phyloP scores from a whole-genome alignment of 2,888 invertebrate genomes.

The Caradrina kadenii region DNA sequence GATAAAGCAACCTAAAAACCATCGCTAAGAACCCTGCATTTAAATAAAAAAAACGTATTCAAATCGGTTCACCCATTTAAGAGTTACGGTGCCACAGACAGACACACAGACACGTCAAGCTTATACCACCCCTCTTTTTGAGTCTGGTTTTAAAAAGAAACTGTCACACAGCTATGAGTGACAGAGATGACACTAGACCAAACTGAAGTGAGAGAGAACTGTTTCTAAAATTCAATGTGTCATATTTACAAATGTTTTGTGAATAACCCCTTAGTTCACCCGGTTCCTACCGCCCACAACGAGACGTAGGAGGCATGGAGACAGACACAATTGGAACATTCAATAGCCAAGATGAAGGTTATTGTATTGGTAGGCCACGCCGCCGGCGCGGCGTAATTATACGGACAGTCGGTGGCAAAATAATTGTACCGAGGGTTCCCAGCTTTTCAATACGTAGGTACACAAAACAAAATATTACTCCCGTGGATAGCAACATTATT shows the following conservation, averaged over 20 bases:
- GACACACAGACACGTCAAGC: too few relatives aligned
- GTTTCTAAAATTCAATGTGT: not conserved
- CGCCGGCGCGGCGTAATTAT: constrained; percentile 53
- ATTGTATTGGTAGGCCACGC: constrained; percentile 50
- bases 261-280: constrained; percentile 50
- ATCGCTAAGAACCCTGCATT: too few relatives aligned
- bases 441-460: constrained; percentile 28
- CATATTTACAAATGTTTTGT: constrained; percentile 14
- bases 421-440: constrained; percentile 18
- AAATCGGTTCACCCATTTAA: too few relatives aligned
- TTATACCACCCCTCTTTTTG: too few relatives aligned
- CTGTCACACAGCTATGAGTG: not conserved
- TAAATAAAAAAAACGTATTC: too few relatives aligned
- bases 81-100: too few relatives aligned
- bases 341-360: constrained; percentile 55
- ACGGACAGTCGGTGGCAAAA: constrained; percentile 36
- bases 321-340: constrained; percentile 55
- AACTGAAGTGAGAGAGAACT: too few relatives aligned
- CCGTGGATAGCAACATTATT: constrained; percentile 14
- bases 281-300: constrained; percentile 33
- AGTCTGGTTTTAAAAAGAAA: too few relatives aligned
- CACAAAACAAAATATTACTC: constrained; percentile 35
- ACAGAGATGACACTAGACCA: too few relatives aligned
- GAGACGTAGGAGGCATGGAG: constrained; percentile 32
- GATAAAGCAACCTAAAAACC: too few relatives aligned